A percentile compares a stretch with the other conserved stretches of the same genome.
Conservation (phyloP, 1,140 invertebrate species). For the Diachasma alloeum region DNA sequence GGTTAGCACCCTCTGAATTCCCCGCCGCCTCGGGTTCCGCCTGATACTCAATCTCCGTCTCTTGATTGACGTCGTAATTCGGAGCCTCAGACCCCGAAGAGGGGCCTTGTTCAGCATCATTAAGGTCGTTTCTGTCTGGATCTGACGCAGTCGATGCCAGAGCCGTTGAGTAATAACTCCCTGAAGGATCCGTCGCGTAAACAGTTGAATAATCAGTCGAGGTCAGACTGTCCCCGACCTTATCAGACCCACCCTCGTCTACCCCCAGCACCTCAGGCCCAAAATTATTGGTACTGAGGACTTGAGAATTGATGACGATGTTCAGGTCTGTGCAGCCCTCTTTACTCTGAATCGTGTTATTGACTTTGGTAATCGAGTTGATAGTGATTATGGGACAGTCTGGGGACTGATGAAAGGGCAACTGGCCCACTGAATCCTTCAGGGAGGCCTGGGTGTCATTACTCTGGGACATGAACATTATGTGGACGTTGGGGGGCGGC, state of each 20-base stretch:
- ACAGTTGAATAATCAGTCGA: neutral
- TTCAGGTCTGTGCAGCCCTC: slow-evolving; percentile 61
- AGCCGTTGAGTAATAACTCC: neutral
- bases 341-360: slow-evolving; percentile 60
- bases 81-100: neutral
- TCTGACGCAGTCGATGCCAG: neutral
- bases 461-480: slow-evolving; percentile 53
- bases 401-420: neutral
- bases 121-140: slow-evolving; percentile 21
- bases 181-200: neutral
- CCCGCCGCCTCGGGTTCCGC: neutral
- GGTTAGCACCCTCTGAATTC: neutral
- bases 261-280: slow-evolving; percentile 19
- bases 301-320: slow-evolving; percentile 63
- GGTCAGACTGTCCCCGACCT: slow-evolving; percentile 29
- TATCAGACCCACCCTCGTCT: slow-evolving; percentile 24
- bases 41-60: neutral
- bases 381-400: slow-evolving; percentile 61
- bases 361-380: slow-evolving; percentile 57
- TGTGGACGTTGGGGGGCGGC: slow-evolving; percentile 54
- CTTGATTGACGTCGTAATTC: slow-evolving; percentile 23
- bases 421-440: neutral
- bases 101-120: slow-evolving; percentile 9
- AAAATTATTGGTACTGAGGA: slow-evolving; percentile 52
- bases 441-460: slow-evolving; percentile 32